These are phyloP conservation scores for Xanthia icteritia DNA, from an alignment of 2,888 invertebrate species.

Conservation along the genomic window DNA sequence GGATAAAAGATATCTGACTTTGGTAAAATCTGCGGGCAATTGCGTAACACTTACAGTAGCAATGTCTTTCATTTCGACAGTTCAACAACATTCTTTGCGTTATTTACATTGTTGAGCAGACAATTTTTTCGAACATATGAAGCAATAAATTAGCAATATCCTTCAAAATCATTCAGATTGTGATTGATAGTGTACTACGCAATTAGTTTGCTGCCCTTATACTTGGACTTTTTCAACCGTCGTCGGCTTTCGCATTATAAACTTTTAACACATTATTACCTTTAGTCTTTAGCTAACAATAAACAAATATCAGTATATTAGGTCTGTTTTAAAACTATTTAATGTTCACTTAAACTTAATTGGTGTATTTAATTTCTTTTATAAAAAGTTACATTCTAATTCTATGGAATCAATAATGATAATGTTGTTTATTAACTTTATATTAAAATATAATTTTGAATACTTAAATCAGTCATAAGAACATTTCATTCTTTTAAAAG, in stretches of 20 bases:
- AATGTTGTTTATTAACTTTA: slow-evolving; percentile 22
- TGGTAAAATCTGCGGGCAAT: neutral
- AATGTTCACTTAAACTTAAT: slow-evolving; percentile 36
- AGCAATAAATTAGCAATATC: no score
- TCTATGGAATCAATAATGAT: slow-evolving; percentile 27
- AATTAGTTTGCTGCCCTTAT: neutral
- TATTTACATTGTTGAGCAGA: no score
- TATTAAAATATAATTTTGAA: slow-evolving; percentile 27
- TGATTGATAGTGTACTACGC: no score
- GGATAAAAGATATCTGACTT: no score
- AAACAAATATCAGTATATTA: slow-evolving; percentile 39
- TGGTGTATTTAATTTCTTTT: slow-evolving; percentile 12
- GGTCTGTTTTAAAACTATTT: slow-evolving; percentile 41
- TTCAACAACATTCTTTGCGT: no score
- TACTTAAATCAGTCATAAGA: slow-evolving; percentile 43
- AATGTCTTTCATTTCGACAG: no score
- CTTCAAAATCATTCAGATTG: no score
- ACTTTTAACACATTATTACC: slow-evolving; percentile 29
- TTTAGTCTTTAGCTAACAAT: slow-evolving; percentile 35
- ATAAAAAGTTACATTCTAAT: slow-evolving; percentile 21
- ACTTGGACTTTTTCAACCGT: slow-evolving; percentile 11
- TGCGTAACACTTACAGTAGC: no score
- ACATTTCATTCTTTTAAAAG: slow-evolving; percentile 35
- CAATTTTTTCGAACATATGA: no score
- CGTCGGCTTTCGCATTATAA: slow-evolving; percentile 15